A percentile compares a stretch with the other conserved stretches of the same genome.
Evolutionary conservation across 1,140 invertebrate species (phyloP).

Genomic region (Panagrolaimus sp.): DNA sequence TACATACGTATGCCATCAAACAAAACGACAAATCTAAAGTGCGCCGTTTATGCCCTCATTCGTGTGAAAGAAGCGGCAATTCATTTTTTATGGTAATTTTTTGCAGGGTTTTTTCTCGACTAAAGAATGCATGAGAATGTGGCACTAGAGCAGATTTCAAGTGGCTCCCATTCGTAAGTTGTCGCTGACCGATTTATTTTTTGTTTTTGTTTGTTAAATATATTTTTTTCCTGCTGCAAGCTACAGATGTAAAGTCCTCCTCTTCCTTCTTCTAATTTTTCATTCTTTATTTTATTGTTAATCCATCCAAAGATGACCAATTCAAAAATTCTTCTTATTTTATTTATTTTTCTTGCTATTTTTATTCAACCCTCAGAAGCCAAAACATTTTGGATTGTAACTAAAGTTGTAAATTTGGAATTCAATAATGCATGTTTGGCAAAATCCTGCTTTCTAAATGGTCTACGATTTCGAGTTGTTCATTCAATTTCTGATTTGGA

Average conservation of each 20-base stretch:
- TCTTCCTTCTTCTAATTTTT: no score
- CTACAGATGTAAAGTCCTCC: no score
- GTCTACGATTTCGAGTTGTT: constrained; percentile 6
- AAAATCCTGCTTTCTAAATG: constrained; percentile 11
- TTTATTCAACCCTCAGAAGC: background rate
- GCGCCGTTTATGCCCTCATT: no score
- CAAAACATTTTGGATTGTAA: constrained; percentile 4
- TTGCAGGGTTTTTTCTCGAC: constrained; percentile 3
- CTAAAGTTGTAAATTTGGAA: background rate
- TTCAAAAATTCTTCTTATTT: background rate
- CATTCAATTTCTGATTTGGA: constrained; percentile 6
- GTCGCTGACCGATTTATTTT: background rate
- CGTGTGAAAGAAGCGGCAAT: background rate
- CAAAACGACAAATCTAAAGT: no score
- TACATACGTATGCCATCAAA: no score
- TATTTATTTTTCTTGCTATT: background rate
- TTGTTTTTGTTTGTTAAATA: background rate
- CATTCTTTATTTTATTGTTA: no score
- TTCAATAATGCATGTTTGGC: constrained; percentile 7
- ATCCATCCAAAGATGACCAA: no score
- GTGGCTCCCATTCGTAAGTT: background rate
- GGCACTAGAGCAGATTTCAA: constrained; percentile 6
- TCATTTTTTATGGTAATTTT: constrained; percentile 15
- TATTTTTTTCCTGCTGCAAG: background rate
- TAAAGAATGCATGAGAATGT: background rate